Base-by-base conservation (phyloP, 2,113 vertebrate species). In the Nestor notabilis region DNA sequence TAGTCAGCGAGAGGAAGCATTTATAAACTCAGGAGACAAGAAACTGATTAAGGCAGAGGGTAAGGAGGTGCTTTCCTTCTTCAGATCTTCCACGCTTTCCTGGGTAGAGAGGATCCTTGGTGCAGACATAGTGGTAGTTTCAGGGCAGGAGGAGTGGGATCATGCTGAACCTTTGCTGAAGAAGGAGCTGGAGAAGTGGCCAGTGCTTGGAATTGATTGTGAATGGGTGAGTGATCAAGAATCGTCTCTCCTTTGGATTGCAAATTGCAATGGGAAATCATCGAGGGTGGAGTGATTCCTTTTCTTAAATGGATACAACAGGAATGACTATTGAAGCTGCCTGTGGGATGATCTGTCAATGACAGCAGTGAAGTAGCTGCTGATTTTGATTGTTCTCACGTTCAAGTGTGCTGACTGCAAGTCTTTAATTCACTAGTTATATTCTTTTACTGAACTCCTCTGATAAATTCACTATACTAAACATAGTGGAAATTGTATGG, bases 141-240 rank as follows among this genome's bases (percentile, higher is more conserved):
- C 98, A 96, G 98, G 97, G 19, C 96, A 96, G 44, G 98, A 98
- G 35, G 99, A 99, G 20, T 99, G 99, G 99, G 97, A 98, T 89
- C 90, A 76, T 53, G 96, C 98, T 31, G 99, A 99, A 98, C 98
- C 98, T 0, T 92, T 97, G 66, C 97, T 99, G 94, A 98, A 98
- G 65, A 95, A 97, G 64, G 99, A 99, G 58, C 96, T 99, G 96
- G 96, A 98, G 8, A 96, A 97, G 65, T 97, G 98, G 93, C 99
- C 99, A 3, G 99, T 99, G 27, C 99, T 99, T 95, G 99, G 99
- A 65, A 97, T 99, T 4, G 99, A 99, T 97, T 99, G 99, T 95
- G 99, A 99, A 98, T 99, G 99, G 99, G 99, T 99, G 99, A 99
- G 99, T 98, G 70, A 90, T 43, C 17, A 65, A 81, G 61, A 68